A percentile compares a stretch with the other conserved stretches of the same genome.
Evolutionary conservation across 2,113 vertebrate species (phyloP).

Genomic region (Arenaria interpres): DNA sequence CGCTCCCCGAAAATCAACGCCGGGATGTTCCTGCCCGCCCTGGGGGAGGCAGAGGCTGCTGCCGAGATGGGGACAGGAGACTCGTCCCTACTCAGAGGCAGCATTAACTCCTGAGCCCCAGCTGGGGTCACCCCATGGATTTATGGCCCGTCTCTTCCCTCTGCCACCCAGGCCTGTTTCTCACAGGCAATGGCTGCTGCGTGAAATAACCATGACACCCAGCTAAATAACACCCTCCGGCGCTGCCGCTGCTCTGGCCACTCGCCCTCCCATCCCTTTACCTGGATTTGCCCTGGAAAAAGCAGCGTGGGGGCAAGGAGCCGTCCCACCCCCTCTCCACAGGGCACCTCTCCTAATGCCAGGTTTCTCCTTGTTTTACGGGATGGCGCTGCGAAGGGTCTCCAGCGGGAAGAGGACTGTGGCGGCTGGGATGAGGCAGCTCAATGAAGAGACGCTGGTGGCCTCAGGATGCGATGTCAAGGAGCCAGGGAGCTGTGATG

Average conservation of each 20-base stretch:
- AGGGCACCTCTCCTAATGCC: not conserved
- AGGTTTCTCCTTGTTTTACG: not conserved
- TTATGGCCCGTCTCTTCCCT: not conserved
- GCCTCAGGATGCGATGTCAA: rapidly evolving
- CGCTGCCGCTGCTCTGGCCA: rapidly evolving
- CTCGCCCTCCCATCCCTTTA: not conserved
- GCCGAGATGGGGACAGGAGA: not conserved
- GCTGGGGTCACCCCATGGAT: not conserved
- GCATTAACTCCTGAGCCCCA: rapidly evolving
- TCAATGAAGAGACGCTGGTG: rapidly evolving
- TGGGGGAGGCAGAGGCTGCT: not conserved
- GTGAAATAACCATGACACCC: not conserved
- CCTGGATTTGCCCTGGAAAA: not conserved
- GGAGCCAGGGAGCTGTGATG: rapidly evolving
- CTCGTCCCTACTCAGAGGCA: not conserved
- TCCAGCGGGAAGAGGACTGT: rapidly evolving
- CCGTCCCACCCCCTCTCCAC: not conserved
- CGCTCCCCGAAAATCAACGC: rapidly evolving
- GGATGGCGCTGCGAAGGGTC: rapidly evolving
- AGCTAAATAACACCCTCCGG: not conserved
- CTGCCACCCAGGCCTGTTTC: no score
- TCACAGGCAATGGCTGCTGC: rapidly evolving
- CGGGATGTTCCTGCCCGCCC: rapidly evolving
- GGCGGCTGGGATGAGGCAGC: rapidly evolving
- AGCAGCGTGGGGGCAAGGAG: rapidly evolving